Evolutionary conservation across 2,797 vertebrate species (phyloP).

Genomic region (Sternotherus odoratus): DNA sequence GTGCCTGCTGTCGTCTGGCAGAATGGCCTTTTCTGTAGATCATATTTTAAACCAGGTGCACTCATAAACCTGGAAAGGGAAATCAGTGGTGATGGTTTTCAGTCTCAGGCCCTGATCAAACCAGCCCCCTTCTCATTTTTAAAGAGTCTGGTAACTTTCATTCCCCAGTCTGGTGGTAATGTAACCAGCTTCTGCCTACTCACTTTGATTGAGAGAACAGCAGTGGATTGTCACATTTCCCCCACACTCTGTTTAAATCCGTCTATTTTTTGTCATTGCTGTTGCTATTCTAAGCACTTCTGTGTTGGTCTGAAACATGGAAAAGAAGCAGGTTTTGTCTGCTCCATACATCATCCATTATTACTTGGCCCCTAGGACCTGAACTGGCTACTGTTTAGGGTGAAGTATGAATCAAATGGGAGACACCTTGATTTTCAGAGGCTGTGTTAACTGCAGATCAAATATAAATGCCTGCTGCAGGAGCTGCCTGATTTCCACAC

Average conservation of each 20-base stretch:
- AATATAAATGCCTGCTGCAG: background rate
- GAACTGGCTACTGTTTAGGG: slow-evolving; percentile 40
- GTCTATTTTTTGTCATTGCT: slow-evolving; percentile 25
- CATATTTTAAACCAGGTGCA: slow-evolving; percentile 50
- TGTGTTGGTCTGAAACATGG: slow-evolving; percentile 49
- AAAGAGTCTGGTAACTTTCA: slow-evolving; percentile 44
- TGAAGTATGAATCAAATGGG: slow-evolving; percentile 37
- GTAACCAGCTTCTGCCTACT: slow-evolving; percentile 58
- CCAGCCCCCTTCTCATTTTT: slow-evolving; percentile 42
- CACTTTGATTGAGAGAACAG: slow-evolving; percentile 49
- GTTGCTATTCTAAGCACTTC: slow-evolving; percentile 62
- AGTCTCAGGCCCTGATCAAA: slow-evolving; percentile 63
- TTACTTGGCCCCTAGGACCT: slow-evolving; percentile 42
- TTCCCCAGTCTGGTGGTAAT: slow-evolving; percentile 45
- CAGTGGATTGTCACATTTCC: slow-evolving; percentile 58
- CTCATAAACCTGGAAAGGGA: slow-evolving; percentile 52
- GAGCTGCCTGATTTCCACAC: background rate
- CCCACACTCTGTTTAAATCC: slow-evolving; percentile 58
- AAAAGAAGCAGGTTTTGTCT: slow-evolving; percentile 36
- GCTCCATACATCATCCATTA: background rate
- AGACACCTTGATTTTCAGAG: slow-evolving; percentile 55
- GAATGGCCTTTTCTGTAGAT: slow-evolving; percentile 53
- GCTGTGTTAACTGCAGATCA: slow-evolving; percentile 31
- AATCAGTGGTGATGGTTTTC: slow-evolving; percentile 51
- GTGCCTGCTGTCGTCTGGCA: slow-evolving; percentile 58